Percentiles rank a stretch among this genome's conserved stretches.
phyloP scores from a whole-genome alignment of 2,113 vertebrate genomes.

The Clupea harengus region DNA sequence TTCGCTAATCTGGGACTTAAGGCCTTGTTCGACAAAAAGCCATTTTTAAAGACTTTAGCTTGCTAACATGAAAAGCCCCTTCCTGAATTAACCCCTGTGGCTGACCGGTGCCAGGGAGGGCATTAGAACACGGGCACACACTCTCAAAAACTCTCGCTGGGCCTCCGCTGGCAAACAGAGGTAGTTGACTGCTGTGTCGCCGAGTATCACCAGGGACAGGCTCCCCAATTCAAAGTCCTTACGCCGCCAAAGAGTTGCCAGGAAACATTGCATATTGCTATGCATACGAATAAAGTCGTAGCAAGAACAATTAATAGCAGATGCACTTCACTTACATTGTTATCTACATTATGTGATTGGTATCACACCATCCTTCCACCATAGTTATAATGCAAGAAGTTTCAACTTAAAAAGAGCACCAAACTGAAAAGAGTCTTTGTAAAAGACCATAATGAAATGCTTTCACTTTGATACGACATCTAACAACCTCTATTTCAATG shows the following conservation, averaged over 20 bases:
- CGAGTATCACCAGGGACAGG: background rate
- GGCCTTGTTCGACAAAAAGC: constrained; percentile 66
- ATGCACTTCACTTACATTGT: background rate
- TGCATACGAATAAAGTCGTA: background rate
- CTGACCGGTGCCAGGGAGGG: constrained; percentile 12
- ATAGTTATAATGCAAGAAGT: background rate
- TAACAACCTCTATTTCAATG: background rate
- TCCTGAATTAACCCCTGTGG: background rate
- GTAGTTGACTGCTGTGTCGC: background rate
- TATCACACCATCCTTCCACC: background rate
- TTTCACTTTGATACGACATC: background rate
- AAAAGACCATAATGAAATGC: background rate
- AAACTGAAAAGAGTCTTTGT: background rate
- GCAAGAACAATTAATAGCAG: background rate
- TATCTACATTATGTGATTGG: background rate
- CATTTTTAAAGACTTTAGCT: constrained; percentile 42
- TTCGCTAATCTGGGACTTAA: constrained; percentile 72
- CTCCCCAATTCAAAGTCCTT: background rate
- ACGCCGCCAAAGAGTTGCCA: background rate
- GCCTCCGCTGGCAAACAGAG: background rate
- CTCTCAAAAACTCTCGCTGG: background rate
- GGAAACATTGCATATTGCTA: background rate
- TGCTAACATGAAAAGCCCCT: background rate
- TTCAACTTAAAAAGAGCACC: background rate
- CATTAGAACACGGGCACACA: background rate